A percentile compares a stretch with the other conserved stretches of the same genome.
Conservation (phyloP, 2,888 invertebrate species). For the Liopterus haemorrhoidalis region DNA sequence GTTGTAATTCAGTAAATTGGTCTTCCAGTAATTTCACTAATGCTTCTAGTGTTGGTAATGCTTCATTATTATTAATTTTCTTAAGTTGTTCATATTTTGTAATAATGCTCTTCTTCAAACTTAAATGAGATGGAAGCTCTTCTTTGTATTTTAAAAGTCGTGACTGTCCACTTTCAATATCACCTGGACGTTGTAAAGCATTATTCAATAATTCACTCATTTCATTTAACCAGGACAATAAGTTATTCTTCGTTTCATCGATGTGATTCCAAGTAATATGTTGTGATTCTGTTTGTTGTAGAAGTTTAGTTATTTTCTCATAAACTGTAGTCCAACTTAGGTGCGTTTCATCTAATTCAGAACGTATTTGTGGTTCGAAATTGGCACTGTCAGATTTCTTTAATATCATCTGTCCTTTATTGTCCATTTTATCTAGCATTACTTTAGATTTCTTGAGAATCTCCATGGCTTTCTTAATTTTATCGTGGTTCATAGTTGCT, state of each 20-base stretch:
- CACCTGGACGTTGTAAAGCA: slow-evolving; percentile 69
- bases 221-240: slow-evolving; percentile 76
- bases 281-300: slow-evolving; percentile 80
- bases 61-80: slow-evolving; percentile 65
- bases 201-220: slow-evolving; percentile 72
- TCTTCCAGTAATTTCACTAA: slow-evolving; percentile 63
- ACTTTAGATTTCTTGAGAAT: slow-evolving; percentile 68
- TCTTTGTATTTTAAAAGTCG: slow-evolving; percentile 78
- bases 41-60: slow-evolving; percentile 62
- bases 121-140: slow-evolving; percentile 72
- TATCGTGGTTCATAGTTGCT: slow-evolving; percentile 64
- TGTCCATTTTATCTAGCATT: slow-evolving; percentile 70
- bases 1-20: slow-evolving; percentile 69
- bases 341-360: slow-evolving; percentile 58
- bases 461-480: slow-evolving; percentile 70
- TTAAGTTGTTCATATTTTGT: slow-evolving; percentile 74
- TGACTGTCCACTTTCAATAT: slow-evolving; percentile 73
- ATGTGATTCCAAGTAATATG: slow-evolving; percentile 90
- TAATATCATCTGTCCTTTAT: slow-evolving; percentile 64
- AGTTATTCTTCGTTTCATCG: slow-evolving; percentile 75
- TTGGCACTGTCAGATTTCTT: slow-evolving; percentile 64
- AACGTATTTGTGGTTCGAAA: slow-evolving; percentile 56
- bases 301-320: slow-evolving; percentile 64
- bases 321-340: slow-evolving; percentile 65
- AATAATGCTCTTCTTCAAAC: slow-evolving; percentile 69